Evolutionary conservation across 2,888 invertebrate species (phyloP), one percentile per base, ranked within the genome.

Genomic region (Apamea epomidion): DNA sequence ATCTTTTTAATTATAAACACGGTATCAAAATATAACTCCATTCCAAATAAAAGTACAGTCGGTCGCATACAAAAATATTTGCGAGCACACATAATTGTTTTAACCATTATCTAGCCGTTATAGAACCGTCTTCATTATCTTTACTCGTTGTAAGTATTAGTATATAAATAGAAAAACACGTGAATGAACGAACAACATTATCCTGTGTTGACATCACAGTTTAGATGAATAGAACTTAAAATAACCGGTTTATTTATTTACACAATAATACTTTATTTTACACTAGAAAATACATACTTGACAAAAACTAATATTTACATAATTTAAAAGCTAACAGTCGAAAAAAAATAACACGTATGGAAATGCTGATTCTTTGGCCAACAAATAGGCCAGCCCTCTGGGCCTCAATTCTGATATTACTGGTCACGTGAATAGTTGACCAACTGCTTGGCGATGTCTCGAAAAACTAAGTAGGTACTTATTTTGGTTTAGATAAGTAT

Each of bases 81-180:
- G 14, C 16, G 7, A 18, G 54, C 45, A 69, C 51, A 37, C 37
- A 54, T 78, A 75, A 82, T 75, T 58, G 54, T 69, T 78, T 51
- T 42, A 71, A 65, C 62, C 74, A 74, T 77, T 72, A 77, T 48
- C 74, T 54, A 45, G 37, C 60, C 45, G 62, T 37, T 74, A 54
- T 3, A 67, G 42, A 81, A 76, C 16, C 64, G 32, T 42, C 67
- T 10, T 76, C 45, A 76, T 78, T 70, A 76, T 74, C 67, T 71
- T 75, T 75, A 74, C 51, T 72, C 21, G n/a, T 64, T 67, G 48
- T 82, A 76, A 68, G 51, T 45, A 71, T 70, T 73, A 18, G 42
- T 76, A 69, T 64, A 77, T 67, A 58, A 87, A 87, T 87, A 87
- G 74, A 74, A 64, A 76, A 85, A 68, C 54, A 62, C 32, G 76